These are phyloP conservation scores for Sapayoa aenigma DNA, from an alignment of 2,113 vertebrate species.

Conservation along the genomic window DNA sequence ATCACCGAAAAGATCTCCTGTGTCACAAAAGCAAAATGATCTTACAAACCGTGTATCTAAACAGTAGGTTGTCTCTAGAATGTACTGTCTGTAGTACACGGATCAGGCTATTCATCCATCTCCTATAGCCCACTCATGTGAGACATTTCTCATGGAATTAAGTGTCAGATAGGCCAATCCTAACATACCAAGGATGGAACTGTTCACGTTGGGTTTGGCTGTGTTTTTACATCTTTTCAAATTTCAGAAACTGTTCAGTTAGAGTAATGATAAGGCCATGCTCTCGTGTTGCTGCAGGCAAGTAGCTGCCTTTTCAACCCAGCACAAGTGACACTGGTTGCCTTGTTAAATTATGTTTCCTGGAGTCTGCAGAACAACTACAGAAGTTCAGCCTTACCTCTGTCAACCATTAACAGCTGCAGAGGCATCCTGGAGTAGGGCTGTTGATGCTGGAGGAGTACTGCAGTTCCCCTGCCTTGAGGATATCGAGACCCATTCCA, in stretches of 20 bases:
- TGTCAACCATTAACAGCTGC: rapidly evolving
- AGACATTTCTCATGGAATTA: not conserved
- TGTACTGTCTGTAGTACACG: not conserved
- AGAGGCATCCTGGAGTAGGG: not conserved
- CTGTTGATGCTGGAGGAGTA: not conserved
- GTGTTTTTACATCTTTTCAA: not conserved
- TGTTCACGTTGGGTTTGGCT: not conserved
- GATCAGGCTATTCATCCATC: not conserved
- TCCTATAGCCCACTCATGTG: not conserved
- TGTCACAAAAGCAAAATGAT: not conserved
- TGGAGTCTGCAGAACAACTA: not conserved
- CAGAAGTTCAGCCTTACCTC: not conserved
- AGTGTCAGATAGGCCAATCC: not conserved
- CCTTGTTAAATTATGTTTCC: not conserved
- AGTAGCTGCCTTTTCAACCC: not conserved
- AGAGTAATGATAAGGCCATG: not conserved
- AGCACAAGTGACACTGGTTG: not conserved
- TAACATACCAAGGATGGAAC: not conserved
- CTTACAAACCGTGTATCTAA: not conserved
- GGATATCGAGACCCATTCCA: rapidly evolving
- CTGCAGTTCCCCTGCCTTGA: not conserved
- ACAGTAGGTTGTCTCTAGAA: not conserved
- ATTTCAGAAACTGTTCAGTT: not conserved
- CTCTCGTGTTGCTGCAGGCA: not conserved
- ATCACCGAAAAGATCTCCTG: not conserved